These are phyloP conservation scores for Alethe castanea DNA, from an alignment of 2,113 vertebrate genomes.

Conservation along the genomic window DNA sequence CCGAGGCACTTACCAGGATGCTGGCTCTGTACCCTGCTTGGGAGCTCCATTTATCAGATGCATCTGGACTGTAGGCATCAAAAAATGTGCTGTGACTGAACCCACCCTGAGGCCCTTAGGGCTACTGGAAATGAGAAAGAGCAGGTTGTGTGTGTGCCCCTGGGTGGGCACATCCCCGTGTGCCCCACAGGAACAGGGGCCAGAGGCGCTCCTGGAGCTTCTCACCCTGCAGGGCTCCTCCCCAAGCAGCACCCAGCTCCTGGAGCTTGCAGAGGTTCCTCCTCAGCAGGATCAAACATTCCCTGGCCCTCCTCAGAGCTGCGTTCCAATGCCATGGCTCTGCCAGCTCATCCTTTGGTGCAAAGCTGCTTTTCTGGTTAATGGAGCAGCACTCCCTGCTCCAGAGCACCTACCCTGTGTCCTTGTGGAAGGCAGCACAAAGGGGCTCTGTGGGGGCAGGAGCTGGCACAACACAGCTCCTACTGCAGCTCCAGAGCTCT, in stretches of 20 bases:
- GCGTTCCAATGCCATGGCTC: not conserved
- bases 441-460: not conserved
- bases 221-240: not conserved
- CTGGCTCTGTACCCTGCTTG: slow-evolving; percentile 57
- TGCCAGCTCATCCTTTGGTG: not conserved
- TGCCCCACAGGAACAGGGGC: not conserved
- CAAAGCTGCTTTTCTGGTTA: not conserved
- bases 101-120: slow-evolving; percentile 32
- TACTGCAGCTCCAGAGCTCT: not conserved
- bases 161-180: not conserved
- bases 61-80: slow-evolving; percentile 45
- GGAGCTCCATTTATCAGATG: slow-evolving; percentile 22
- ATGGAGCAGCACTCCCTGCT: not conserved
- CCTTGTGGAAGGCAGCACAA: not conserved
- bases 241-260: not conserved
- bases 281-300: not conserved
- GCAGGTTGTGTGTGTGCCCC: not conserved
- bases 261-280: not conserved
- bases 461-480: not conserved
- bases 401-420: not conserved
- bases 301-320: not conserved
- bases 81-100: slow-evolving; percentile 41
- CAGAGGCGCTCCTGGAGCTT: not conserved
- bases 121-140: slow-evolving; percentile 35
- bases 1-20: slow-evolving; percentile 41